These are phyloP conservation scores for Orthonychiurus folsomi DNA, from an alignment of 2,888 invertebrate genomes.

Conservation along the genomic window DNA sequence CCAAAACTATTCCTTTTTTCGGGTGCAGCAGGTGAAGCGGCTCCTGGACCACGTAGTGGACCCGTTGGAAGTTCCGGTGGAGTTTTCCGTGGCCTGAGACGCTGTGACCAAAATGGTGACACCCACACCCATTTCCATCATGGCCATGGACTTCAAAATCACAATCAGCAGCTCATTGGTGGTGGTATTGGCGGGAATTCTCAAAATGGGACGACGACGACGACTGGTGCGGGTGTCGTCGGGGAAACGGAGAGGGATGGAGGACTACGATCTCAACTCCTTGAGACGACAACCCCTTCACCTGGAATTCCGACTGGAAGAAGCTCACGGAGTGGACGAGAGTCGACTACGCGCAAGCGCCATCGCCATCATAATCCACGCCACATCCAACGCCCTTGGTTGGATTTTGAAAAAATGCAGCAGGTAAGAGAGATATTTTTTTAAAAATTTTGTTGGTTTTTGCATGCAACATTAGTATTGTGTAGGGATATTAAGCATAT, in stretches of 20 bases:
- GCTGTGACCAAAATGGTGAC: conserved; percentile 18
- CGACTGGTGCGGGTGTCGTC: no score
- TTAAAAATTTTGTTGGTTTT: conserved; percentile 2
- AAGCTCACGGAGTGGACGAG: conserved; percentile 38
- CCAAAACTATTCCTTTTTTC: conserved; percentile 47
- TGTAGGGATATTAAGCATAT: no score
- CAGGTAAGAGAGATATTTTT: conserved; percentile 56
- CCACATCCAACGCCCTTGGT: conserved; percentile 72
- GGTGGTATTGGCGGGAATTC: background rate
- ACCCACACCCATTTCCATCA: conserved; percentile 21
- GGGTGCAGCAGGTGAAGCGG: conserved; percentile 16
- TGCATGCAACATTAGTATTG: no score
- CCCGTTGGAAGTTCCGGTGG: conserved; percentile 34
- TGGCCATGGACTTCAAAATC: conserved; percentile 10
- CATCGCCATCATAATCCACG: conserved; percentile 50
- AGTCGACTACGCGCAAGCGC: conserved; percentile 53
- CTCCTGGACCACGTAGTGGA: conserved; percentile 18
- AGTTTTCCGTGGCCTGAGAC: conserved; percentile 39
- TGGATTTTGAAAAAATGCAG: conserved; percentile 96
- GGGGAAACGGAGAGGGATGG: conserved; percentile 10
- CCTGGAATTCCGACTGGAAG: conserved; percentile 43
- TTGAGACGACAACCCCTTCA: conserved; percentile 25
- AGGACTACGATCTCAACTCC: conserved; percentile 18
- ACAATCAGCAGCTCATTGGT: background rate
- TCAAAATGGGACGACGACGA: conserved; percentile 7